These are phyloP conservation scores for Allacma fusca DNA, from an alignment of 2,888 invertebrate genomes.

Conservation along the genomic window DNA sequence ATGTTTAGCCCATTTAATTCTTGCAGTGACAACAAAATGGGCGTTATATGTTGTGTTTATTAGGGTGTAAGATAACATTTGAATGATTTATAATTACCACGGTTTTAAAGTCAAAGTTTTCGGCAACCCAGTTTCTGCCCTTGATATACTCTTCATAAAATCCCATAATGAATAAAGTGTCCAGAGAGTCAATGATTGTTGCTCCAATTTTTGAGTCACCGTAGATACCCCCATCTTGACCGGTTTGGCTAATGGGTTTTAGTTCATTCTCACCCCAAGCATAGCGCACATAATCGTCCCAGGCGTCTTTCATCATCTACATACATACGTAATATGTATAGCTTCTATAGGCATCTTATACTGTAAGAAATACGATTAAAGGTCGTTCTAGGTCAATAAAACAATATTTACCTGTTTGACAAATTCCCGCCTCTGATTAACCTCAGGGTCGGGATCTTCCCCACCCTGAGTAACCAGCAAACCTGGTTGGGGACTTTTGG, in stretches of 20 bases:
- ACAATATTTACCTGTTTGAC: conserved; percentile 81
- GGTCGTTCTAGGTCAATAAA: too few species aligned
- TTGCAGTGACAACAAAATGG: too few species aligned
- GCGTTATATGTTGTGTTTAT: too few species aligned
- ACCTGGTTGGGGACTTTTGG: not conserved
- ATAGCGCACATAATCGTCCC: conserved; percentile 95
- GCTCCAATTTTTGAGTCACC: conserved; percentile 86
- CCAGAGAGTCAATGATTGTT: conserved; percentile 94
- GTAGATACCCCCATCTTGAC: conserved; percentile 91
- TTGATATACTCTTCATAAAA: conserved; percentile 90
- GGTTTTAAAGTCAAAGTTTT: conserved; percentile 76
- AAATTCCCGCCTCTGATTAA: conserved; percentile 79
- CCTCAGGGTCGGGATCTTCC: conserved; percentile 74
- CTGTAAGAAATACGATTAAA: too few species aligned
- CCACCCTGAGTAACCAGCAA: conserved; percentile 66
- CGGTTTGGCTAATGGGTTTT: conserved; percentile 85
- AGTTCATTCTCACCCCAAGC: conserved; percentile 99
- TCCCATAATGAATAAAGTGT: conserved; percentile 97
- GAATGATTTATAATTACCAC: conserved; percentile 62
- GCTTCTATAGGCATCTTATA: too few species aligned
- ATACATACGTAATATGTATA: not conserved
- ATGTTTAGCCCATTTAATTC: too few species aligned
- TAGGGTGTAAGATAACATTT: too few species aligned
- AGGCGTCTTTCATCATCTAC: conserved; percentile 98
- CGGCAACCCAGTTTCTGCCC: conserved; percentile 92